Evolutionary conservation across 2,888 invertebrate species (phyloP).

Genomic region (Papilio demoleus): DNA sequence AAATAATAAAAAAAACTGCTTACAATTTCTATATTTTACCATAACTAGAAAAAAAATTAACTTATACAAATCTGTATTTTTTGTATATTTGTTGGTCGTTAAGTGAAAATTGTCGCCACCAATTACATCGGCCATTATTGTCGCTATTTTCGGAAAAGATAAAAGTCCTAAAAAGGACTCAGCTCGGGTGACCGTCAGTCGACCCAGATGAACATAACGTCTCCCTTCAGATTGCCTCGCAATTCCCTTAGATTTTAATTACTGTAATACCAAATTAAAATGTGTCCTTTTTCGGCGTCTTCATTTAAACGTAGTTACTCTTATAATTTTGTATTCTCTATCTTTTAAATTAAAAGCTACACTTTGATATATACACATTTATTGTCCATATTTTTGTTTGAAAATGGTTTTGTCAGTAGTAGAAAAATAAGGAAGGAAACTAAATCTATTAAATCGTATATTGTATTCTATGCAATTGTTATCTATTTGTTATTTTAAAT

Average conservation of each 20-base stretch:
- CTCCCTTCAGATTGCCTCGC: background rate
- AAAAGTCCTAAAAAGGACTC: conserved; percentile 14
- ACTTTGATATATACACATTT: too few relatives aligned
- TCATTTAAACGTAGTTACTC: too few relatives aligned
- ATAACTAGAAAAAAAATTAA: too few relatives aligned
- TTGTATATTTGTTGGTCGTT: background rate
- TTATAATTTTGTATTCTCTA: too few relatives aligned
- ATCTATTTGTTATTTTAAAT: background rate
- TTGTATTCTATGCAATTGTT: background rate
- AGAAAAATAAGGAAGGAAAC: conserved; percentile 18
- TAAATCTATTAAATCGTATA: background rate
- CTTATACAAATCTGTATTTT: too few relatives aligned
- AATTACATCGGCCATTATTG: background rate
- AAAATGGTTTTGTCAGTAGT: too few relatives aligned
- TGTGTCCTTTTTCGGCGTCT: too few relatives aligned
- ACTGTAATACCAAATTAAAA: background rate
- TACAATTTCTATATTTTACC: too few relatives aligned
- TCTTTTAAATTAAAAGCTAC: too few relatives aligned
- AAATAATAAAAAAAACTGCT: too few relatives aligned
- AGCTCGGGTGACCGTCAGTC: background rate
- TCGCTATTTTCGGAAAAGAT: conserved; percentile 13
- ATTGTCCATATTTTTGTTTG: too few relatives aligned
- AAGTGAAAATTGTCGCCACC: background rate
- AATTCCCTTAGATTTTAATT: conserved; percentile 4
- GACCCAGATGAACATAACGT: background rate